phyloP scores from a whole-genome alignment of 1,140 invertebrate genomes.

The Drosophila bocki region DNA sequence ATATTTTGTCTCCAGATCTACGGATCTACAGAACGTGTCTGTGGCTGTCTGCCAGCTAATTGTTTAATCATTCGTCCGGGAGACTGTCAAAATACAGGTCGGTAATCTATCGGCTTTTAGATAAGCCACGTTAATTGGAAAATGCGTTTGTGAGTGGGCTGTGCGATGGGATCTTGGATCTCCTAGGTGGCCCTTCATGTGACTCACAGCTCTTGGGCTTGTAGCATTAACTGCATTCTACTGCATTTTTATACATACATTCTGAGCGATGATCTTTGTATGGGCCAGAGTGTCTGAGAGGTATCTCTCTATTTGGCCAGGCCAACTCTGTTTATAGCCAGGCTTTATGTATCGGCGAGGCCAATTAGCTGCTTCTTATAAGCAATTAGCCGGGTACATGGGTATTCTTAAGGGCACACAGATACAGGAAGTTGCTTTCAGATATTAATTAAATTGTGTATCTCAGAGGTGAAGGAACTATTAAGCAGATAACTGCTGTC shows the following conservation, averaged over 20 bases:
- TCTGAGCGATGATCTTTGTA: conserved; percentile 26
- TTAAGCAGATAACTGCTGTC: background rate
- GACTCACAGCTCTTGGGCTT: conserved; percentile 27
- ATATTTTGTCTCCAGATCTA: conserved; percentile 41
- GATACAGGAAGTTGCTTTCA: conserved; percentile 38
- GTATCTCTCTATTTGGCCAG: conserved; percentile 32
- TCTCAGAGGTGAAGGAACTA: conserved; percentile 27
- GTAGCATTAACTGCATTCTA: conserved; percentile 41
- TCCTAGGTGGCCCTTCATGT: conserved; percentile 48
- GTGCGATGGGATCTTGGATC: conserved; percentile 21
- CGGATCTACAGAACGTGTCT: conserved; percentile 69
- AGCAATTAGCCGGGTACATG: conserved; percentile 43
- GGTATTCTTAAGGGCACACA: conserved; percentile 42
- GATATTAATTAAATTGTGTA: conserved; percentile 45
- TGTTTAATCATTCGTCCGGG: conserved; percentile 69
- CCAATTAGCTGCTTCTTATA: conserved; percentile 42
- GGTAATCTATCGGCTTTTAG: conserved; percentile 73
- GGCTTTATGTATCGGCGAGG: conserved; percentile 23
- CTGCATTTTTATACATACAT: conserved; percentile 28
- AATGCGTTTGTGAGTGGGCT: conserved; percentile 31
- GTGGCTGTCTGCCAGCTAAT: conserved; percentile 55
- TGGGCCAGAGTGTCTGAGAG: background rate
- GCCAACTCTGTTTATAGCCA: conserved; percentile 31
- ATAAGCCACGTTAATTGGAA: conserved; percentile 74
- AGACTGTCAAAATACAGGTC: conserved; percentile 70